Evolutionary conservation across 2,888 invertebrate species (phyloP), one percentile per base, ranked within the genome.

Genomic region (Ormyrus labotus): DNA sequence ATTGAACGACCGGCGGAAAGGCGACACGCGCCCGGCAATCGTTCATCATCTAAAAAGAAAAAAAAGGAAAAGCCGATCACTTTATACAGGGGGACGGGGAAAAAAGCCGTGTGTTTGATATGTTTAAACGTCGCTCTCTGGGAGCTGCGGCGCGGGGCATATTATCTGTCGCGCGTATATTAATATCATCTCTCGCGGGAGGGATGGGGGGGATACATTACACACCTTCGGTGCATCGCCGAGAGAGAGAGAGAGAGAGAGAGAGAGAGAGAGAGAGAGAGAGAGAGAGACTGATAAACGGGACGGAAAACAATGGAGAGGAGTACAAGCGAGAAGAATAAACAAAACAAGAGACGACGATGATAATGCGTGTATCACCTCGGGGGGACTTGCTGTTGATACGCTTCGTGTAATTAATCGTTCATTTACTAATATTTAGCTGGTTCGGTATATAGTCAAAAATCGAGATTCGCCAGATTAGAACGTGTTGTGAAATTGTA

Each of bases 181-280:
- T 80, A 75, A 71, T 80, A 71, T 80, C 80, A 75, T 80, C 80
- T 80, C 80, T 13, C 64, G 60, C 19, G 19, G 1, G 19, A 1
- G 19, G 13, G 13, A 13, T 0, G 13, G 13, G 13, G 19, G n/a
- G 75, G 69, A 80, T 80, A 69, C 74, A 70, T 79, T 79, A 79
- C 79, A 74, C 63, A 53, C 65, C 53, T 53, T 48, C 55, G 68
- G 58, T 74, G 74, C 74, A 79, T 74, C 55, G 78, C 11, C 68
- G 68, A 61, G 57, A 19, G 19, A 73, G 53, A 19, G 19, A 73
- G 53, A 51, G 58, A 5, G 60, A 57, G 48, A 58, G 72, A 53
- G 63, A 73, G 51, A 53, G 57, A n/a, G 68, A 61, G 57, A 19
- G 19, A 73, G 53, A 19, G 19, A 73, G 53, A 51, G 58, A 5